These are phyloP conservation scores for Falco naumanni DNA, from an alignment of 2,797 vertebrate species.

Conservation along the genomic window DNA sequence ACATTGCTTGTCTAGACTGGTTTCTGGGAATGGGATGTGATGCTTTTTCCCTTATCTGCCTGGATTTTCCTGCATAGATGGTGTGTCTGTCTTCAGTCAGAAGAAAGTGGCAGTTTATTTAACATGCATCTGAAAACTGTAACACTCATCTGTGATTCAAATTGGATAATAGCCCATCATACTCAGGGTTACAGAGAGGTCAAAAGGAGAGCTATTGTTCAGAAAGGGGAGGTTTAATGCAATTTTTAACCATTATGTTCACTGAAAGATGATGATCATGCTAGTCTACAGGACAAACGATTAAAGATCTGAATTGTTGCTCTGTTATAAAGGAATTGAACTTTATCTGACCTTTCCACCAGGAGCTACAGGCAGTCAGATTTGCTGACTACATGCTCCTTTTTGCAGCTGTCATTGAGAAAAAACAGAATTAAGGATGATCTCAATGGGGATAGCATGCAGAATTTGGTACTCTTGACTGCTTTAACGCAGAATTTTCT, in stretches of 20 bases:
- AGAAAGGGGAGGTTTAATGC: conserved; percentile 6
- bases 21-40: conserved; percentile 1
- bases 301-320: neutral
- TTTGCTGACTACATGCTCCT: conserved; percentile 8
- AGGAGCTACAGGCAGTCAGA: neutral
- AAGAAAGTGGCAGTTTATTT: conserved; percentile 25
- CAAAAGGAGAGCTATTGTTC: neutral
- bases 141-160: conserved; percentile 23
- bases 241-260: conserved; percentile 39
- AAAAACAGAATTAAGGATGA: conserved; percentile 48
- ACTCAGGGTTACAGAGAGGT: neutral
- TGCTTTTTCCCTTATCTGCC: conserved; percentile 26
- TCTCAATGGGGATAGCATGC: neutral
- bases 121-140: neutral
- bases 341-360: conserved; percentile 57
- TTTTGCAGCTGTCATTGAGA: neutral
- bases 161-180: neutral
- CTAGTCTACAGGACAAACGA: neutral
- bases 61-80: neutral
- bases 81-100: conserved; percentile 34
- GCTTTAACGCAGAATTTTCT: neutral
- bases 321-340: conserved; percentile 38
- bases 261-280: neutral
- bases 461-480: neutral
- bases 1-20: conserved; percentile 6